Conservation (phyloP, 2,888 invertebrate species). For the Eumerus sabulonum region DNA sequence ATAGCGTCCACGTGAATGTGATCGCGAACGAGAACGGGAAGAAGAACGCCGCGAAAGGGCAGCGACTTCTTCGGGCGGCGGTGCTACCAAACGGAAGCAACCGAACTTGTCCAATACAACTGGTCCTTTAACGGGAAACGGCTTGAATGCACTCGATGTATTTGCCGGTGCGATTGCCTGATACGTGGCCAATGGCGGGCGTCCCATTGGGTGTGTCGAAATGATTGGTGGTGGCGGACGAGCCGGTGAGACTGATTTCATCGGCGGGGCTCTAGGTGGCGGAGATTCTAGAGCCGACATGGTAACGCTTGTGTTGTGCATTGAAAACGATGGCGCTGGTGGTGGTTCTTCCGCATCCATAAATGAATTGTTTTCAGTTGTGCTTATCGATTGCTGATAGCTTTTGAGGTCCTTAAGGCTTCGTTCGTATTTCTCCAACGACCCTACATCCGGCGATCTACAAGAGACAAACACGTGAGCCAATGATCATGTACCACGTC, state of each 20-base stretch:
- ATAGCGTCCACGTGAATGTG: constrained; percentile 19
- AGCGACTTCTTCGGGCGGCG: constrained; percentile 75
- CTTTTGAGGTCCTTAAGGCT: constrained; percentile 75
- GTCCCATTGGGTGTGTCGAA: background rate
- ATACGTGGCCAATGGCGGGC: background rate
- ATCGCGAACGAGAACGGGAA: constrained; percentile 66
- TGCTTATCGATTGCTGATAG: constrained; percentile 52
- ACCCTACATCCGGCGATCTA: constrained; percentile 79
- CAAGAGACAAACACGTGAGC: constrained; percentile 58
- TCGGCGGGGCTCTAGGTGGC: constrained; percentile 71
- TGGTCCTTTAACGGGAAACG: constrained; percentile 78
- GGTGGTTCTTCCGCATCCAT: constrained; percentile 55
- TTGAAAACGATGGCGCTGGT: constrained; percentile 64
- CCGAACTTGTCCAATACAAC: constrained; percentile 87
- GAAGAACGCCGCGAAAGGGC: constrained; percentile 31
- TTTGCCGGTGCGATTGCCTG: background rate
- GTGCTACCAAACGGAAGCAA: constrained; percentile 84
- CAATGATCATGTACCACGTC: background rate
- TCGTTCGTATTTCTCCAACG: constrained; percentile 73
- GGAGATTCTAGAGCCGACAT: constrained; percentile 66
- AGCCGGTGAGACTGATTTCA: constrained; percentile 19
- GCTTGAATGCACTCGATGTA: constrained; percentile 28
- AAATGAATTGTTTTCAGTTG: constrained; percentile 18
- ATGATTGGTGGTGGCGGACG: constrained; percentile 7
- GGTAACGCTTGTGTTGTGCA: constrained; percentile 1